Evolutionary conservation across 2,113 vertebrate genomes (phyloP), one percentile per base, ranked within the genome.

Genomic region (Atrichornis clamosus): DNA sequence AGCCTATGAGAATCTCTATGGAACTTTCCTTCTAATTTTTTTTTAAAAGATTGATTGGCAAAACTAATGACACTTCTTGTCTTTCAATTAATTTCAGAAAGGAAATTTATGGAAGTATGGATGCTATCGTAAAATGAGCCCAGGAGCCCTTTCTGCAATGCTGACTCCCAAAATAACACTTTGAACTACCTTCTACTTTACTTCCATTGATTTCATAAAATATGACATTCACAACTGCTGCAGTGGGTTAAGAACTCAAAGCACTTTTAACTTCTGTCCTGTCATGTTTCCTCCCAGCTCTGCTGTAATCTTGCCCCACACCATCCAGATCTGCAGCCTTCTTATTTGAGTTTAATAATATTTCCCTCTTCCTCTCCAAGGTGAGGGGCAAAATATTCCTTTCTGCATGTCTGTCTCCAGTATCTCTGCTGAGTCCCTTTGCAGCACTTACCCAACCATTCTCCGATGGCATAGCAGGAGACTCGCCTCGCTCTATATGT

Each of bases 401-500:
- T 46, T 24, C 30, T 12, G 16, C 33, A 23, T 7, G 3, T 32
- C 47, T 72, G 33, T 14, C n/a, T 53, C 33, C 50, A 27, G 6
- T 11, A 32, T 4, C 24, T 70, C 56, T 63, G 52, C 50, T 41
- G 30, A 72, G n/a, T 4, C 55, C 21, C 78, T 41, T 42, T 41
- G 67, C 68, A 68, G 56, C n/a, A 35, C 92, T 91, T 93, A 96
- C 92, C 92, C 26, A 5, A 1, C 5, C 60, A 20, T 30, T 49
- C 35, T 56, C 47, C 37, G 21, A 42, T 7, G 28, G 72, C 32
- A 16, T 2, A 27, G 28, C 30, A 50, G 52, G 30, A 84, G 42
- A 7, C 44, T 63, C 0, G 0, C 46, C 56, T 53, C 4, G 0
- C 41, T 58, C 73, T 1, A 5, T 30, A 19, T 44, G 27, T 3